Evolutionary conservation across 2,888 invertebrate species (phyloP), one percentile per base, ranked within the genome.

Genomic region (Stenodema calcarata): DNA sequence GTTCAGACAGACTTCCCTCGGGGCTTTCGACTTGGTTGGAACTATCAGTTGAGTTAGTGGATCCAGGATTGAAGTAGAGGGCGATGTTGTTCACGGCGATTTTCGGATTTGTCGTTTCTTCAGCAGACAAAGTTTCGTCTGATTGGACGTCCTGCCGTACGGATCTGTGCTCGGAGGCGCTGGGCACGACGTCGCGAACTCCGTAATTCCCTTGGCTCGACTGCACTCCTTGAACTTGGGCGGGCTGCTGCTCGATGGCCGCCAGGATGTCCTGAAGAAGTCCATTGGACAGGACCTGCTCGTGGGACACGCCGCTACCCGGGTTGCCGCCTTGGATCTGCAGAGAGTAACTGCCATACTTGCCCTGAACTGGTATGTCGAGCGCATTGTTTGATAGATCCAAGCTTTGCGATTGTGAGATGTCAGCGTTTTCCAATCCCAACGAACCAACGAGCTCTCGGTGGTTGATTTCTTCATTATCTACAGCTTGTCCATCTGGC

Each of bases 221-320:
- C 18, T 85, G 87, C 6, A 87, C 85, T 9, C 54, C 62, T 44
- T 88, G 86, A 9, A 80, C 84, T 18, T 82, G 42, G 0, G 82
- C 78, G 11, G 88, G 91, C 87, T 90, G 91, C 0, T 96, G 94
- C 90, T 96, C 96, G 78, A 96, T 96, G 0, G 96, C 96, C 88
- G 95, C 94, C 1, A 97, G 91, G 86, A 97, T 96, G 82, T 96
- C 95, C 90, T 96, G 96, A 0, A 96, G 91, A 0, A 97, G 92
- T 0, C 95, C 96, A 90, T 96, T 95, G 0, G 96, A 96, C 0
- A 96, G 91, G 0, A 96, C 93, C 90, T 96, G 95, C 16, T 95
- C 95, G 89, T 96, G 96, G 14, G 95, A 94, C 28, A 90, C 93
- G 4, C 91, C 91, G 88, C 92, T 92, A 0, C 69, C 69, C 0